Evolutionary conservation across 1,140 invertebrate genomes (phyloP), one percentile per base, ranked within the genome.

Genomic region (Rhagoletis zephyria): DNA sequence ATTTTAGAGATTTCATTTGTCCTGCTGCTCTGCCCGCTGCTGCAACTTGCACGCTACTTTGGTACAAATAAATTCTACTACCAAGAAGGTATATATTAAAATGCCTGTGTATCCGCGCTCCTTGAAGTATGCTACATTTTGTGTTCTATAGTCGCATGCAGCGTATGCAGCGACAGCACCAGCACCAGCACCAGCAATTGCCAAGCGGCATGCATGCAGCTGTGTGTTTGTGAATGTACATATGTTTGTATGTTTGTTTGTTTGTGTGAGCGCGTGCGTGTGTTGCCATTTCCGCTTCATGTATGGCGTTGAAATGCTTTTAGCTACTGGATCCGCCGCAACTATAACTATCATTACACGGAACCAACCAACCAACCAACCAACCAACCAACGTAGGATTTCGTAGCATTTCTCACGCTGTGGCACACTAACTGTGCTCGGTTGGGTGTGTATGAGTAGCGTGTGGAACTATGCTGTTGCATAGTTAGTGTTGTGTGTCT

Each of bases 231-330:
- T 40, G 30, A 4, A 30, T 19, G n/a, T 12, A 45, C 12, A n/a
- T 48, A 3, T 74, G n/a, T n/a, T n/a, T n/a, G 70, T 74, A 6
- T 51, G 74, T 19, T 7, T 81, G 48, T 48, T 1, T 74, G 51
- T 74, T 48, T 3, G 42, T 56, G 51, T 56, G 30, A 56, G 51
- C 10, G 67, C 12, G 2, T 48, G 16, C 16, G 42, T 77, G 45
- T 77, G 70, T 12, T 48, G 42, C 74, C 48, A 81, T 81, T 85
- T 85, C 85, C 85, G 85, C 63, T 85, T 85, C 85, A 63, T 85
- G 85, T 85, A 85, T 63, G 56, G 56, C 51, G 85, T 63, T 85
- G 85, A 85, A 85, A 85, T 45, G 85, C 85, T 85, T 85, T 85
- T 85, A 85, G 85, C 74, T 63, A 63, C 85, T 85, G 60, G 59